Evolutionary conservation across 2,113 vertebrate genomes (phyloP), one percentile per base, ranked within the genome.

Genomic region (Tychaedon coryphoeus): DNA sequence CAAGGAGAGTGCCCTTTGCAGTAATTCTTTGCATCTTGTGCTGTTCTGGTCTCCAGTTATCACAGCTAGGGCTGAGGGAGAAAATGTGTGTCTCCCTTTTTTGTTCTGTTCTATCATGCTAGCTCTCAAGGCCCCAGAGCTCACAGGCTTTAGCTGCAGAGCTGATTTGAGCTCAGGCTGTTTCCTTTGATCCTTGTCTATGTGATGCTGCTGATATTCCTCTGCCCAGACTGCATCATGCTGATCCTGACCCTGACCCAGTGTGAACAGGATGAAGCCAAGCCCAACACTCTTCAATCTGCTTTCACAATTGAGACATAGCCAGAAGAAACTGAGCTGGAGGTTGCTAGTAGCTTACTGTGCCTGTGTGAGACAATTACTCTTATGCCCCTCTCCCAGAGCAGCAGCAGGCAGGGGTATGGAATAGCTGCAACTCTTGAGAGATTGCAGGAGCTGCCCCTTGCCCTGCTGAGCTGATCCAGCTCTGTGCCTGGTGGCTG

Each of bases 381-480:
- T 42, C 26, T 33, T 42, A 10, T 5, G 4, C 34, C 20, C 5
- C 26, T 25, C 14, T 74, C 19, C n/a, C 33, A 56, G 8, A 6
- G 19, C 34, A 51, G 42, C 9, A 67, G 48, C 29, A 71, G 60
- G 9, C 47, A 86, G n/a, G 19, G 88, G 5, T 2, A 0, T 9
- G 36, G 31, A 10, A 10, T 16, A 45, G 4, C 10, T 54, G 10
- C 11, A 2, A 0, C 22, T n/a, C 16, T 19, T 19, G 25, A n/a
- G 40, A 62, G 17, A 29, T 3, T n/a, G 8, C 15, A 86, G 64
- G 25, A 61, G 4, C 12, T 69, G 34, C 26, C 31, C 10, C 15
- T 3, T 16, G 33, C 13, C 38, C 48, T 28, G 33, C 9, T 43
- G 33, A 71, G 26, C 8, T 43, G 14, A 5, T 48, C 17, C 2